Evolutionary conservation across 1,140 invertebrate genomes (phyloP), one percentile per base, ranked within the genome.

Genomic region (Neodiprion virginianus): DNA sequence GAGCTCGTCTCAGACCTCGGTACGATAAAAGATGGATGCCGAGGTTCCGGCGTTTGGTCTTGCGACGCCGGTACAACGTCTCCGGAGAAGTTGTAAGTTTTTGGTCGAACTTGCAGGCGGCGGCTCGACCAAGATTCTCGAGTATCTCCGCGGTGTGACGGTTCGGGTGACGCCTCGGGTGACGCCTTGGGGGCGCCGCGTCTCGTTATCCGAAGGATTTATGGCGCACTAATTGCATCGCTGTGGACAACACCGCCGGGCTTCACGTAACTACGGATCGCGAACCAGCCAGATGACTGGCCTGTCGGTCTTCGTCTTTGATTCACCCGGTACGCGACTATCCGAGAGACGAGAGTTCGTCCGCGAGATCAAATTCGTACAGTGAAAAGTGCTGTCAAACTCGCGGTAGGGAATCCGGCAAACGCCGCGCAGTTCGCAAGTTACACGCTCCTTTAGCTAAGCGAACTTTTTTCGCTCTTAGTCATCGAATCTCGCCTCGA

Each of bases 171-270:
- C 76, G 75, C 74, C 78, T 71, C 80, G 79, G 76, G 82, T 81
- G 86, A 88, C 86, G 87, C 84, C 86, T 88, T 85, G 82, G 75
- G 85, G 86, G 85, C 86, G 87, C 86, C 86, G 79, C 77, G 84
- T 87, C 87, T 88, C 85, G 87, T 88, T 88, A 88, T 87, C 81
- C 83, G 61, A 49, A 77, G 79, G 83, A 88, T 88, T 85, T 88
- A 88, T 85, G 81, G 85, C 80, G 80, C 83, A 82, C 86, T 88
- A 88, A 88, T 88, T 88, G 86, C 84, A 83, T 81, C 79, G 80
- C 81, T 79, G 76, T 74, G 77, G 86, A 86, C 83, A 86, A 86
- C 83, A 84, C 79, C 78, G 67, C n/a, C 66, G 14, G 21, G 11
- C 11, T 40, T 40, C 14, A 69, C 69, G 14, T 77, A 69, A 23